Base-by-base conservation (phyloP, 2,113 vertebrate genomes). In the Larimichthys crocea region DNA sequence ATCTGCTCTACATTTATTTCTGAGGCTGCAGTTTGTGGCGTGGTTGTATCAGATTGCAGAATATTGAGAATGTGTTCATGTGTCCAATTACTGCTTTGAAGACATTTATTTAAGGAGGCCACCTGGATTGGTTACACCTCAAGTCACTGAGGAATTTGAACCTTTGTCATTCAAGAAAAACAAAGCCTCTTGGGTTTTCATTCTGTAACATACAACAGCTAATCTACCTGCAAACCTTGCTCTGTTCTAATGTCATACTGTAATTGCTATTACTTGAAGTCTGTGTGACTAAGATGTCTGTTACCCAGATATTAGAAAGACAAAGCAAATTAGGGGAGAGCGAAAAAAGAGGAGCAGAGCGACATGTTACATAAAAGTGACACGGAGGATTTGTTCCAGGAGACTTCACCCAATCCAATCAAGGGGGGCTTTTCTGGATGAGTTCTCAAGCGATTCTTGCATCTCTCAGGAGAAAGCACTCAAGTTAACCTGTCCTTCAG, bases 401-500 rank as follows among this genome's bases (percentile, higher is more conserved):
- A 89, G 87, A 90, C 86, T 90, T 91, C 90, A 84, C 83, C 49
- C 87, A 91, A 87, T 91, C 88, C 92, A 93, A 94, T 94, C 93
- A 93, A 87, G 77, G 82, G 82, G 76, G 82, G 88, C 90, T 94
- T 94, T 94, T 92, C 91, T 85, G 82, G 91, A 92, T 94, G 93
- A 92, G 42, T 89, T 93, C 72, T 85, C 87, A 74, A 91, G 87
- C 88, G 72, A 88, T 85, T 78, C 85, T 57, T 80, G 64, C 70
- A 84, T 91, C 63, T 89, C 78, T 82, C 62, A 50, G 82, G 78
- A 85, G 75, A 89, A 90, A 82, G 77, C 71, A 73, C 76, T 89
- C 48, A 66, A 88, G 80, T 87, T 89, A 90, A 91, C 86, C 86
- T 92, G 83, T 91, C 84, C 71, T 81, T 80, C 74, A 74, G 53